Base-by-base conservation (phyloP, 2,797 vertebrate species). In the Sebastes kiyomatsui region DNA sequence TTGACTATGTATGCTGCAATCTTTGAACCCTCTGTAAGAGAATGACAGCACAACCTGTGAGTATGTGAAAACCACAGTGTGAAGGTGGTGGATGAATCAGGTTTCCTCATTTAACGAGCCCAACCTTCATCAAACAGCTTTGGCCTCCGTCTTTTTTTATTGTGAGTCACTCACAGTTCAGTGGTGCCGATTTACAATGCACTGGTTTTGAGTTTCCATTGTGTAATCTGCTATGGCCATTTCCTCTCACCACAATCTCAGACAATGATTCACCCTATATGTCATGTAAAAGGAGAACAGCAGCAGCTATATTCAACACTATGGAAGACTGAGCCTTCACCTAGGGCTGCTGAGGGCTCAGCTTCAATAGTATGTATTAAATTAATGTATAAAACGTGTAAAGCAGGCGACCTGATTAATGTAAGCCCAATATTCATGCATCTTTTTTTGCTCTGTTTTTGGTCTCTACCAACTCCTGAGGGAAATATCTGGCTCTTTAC, bases 181-280 rank as follows among this genome's bases (percentile, higher is more conserved):
- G 54, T 38, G 64, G 80, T 59, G 64, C 58, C 59, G 71, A 67
- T 84, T 93, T 83, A 87, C 79, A 84, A 68, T 76, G 56, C 67
- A 7, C 33, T 27, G 72, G 72, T 79, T 80, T 89, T 78, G 22
- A 64, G 67, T 82, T 84, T 90, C 88, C 73, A 87, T 87, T 88
- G 87, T 91, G 84, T 87, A 82, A 86, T 80, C 70, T 72, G 72
- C 68, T 49, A 70, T 38, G 64, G 75, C 82, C 46, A 79, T 84
- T 92, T 90, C 88, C 88, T 86, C 73, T 30, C 73, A 84, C 72
- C 80, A 75, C 74, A 83, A 72, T 87, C 84, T 77, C 83, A 92
- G 90, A 90, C 92, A 77, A 71, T 94, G 92, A 94, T 87, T 94
- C 89, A 93, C 76, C 61, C n/a, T 75, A 46, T 68, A 72, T 66